phyloP scores from a whole-genome alignment of 2,797 vertebrate genomes.

The Gallinago solitaria region DNA sequence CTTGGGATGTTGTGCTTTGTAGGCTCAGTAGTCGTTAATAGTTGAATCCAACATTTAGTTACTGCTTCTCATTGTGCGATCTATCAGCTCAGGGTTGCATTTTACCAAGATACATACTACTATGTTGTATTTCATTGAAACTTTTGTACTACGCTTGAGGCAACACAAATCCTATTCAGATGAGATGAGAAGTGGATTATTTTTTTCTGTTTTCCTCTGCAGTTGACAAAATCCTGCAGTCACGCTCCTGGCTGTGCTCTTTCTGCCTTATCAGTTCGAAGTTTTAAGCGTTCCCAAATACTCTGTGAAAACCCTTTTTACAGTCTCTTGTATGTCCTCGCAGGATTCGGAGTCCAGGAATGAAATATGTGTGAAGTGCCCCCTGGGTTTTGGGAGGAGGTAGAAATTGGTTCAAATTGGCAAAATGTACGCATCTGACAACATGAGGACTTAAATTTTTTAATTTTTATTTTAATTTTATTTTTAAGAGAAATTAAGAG shows the following conservation, averaged over 20 bases:
- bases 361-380: neutral
- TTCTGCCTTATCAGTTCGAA: neutral
- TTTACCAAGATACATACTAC: neutral
- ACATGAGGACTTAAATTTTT: neutral
- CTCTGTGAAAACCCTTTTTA: neutral
- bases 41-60: neutral
- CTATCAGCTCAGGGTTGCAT: accelerated
- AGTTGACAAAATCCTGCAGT: neutral
- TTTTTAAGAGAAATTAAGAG: neutral
- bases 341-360: neutral
- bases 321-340: neutral
- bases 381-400: neutral
- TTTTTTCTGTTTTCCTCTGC: neutral
- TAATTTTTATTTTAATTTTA: neutral
- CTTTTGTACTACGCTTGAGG: neutral
- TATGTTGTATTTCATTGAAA: neutral
- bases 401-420: neutral
- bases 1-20: neutral
- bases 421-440: neutral
- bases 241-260: accelerated
- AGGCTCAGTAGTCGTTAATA: accelerated
- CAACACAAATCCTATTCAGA: neutral
- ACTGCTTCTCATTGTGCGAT: neutral
- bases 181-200: neutral
- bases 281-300: neutral